phyloP scores from a whole-genome alignment of 2,888 invertebrate species.

The Thymelicus sylvestris region DNA sequence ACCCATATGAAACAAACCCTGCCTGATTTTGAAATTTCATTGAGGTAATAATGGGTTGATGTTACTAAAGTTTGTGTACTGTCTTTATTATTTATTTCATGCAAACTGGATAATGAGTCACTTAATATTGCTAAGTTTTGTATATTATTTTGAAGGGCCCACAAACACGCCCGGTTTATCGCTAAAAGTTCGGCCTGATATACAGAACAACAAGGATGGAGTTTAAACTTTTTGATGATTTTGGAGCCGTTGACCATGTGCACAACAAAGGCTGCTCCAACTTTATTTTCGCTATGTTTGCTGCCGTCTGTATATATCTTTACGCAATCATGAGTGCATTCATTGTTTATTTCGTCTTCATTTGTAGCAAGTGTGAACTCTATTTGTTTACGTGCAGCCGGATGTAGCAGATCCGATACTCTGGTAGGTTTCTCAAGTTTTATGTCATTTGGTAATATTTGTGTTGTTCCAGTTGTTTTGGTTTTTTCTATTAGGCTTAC shows the following conservation, averaged over 20 bases:
- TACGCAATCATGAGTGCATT: background rate
- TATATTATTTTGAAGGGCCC: background rate
- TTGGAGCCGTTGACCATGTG: background rate
- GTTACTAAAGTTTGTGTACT: constrained; percentile 11
- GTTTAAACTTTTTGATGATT: constrained; percentile 17
- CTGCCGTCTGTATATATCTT: constrained; percentile 30
- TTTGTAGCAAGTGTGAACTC: background rate
- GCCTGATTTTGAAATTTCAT: background rate
- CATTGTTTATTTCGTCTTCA: background rate
- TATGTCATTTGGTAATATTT: background rate
- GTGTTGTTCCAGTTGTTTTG: background rate
- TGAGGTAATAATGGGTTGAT: constrained; percentile 8
- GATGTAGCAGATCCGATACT: background rate
- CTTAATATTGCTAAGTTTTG: constrained; percentile 7
- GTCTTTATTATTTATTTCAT: constrained; percentile 13
- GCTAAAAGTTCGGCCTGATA: constrained; percentile 26
- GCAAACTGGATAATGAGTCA: constrained; percentile 12
- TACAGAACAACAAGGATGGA: constrained; percentile 17
- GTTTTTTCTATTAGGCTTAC: background rate
- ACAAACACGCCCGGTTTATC: background rate
- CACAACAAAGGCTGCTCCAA: constrained; percentile 20
- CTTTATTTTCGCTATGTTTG: background rate
- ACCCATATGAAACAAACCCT: background rate
- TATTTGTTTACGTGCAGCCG: background rate
- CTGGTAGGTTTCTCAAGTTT: background rate